These are phyloP conservation scores for Lagocephalus sceleratus DNA, from an alignment of 2,797 vertebrate species.

Conservation along the genomic window DNA sequence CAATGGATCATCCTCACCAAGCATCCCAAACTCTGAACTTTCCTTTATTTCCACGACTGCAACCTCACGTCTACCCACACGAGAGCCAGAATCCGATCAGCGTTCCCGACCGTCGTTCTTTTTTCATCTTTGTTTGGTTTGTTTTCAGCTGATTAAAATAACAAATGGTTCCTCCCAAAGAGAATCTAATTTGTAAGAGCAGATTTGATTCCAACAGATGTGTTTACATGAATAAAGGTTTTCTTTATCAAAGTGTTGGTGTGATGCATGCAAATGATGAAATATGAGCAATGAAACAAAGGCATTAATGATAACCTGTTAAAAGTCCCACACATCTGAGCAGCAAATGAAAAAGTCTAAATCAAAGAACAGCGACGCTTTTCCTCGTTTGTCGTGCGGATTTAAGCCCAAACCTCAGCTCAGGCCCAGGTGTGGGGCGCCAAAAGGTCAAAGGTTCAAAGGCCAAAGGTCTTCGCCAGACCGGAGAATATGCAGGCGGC, in stretches of 20 bases:
- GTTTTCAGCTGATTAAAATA: not conserved
- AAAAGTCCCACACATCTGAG: too few relatives aligned
- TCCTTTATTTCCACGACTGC: not conserved
- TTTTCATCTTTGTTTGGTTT: not conserved
- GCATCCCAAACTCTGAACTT: conserved; percentile 9
- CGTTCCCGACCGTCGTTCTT: too few relatives aligned
- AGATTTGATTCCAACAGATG: not conserved
- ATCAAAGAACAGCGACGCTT: too few relatives aligned
- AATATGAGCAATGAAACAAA: not conserved
- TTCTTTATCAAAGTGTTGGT: not conserved
- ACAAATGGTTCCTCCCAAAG: not conserved
- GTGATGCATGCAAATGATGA: not conserved
- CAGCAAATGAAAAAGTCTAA: too few relatives aligned
- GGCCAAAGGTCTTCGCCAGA: too few relatives aligned
- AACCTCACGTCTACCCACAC: not conserved
- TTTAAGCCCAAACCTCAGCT: too few relatives aligned
- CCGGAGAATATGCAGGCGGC: too few relatives aligned
- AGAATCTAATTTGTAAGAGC: not conserved
- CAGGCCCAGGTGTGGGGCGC: too few relatives aligned
- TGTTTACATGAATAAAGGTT: not conserved
- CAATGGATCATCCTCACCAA: conserved; percentile 43
- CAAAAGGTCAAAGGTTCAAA: too few relatives aligned
- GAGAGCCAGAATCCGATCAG: not conserved
- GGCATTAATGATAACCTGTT: not conserved
- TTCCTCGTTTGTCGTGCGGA: too few relatives aligned